Base-by-base conservation (phyloP, 2,888 invertebrate genomes). In the Tholera decimalis region DNA sequence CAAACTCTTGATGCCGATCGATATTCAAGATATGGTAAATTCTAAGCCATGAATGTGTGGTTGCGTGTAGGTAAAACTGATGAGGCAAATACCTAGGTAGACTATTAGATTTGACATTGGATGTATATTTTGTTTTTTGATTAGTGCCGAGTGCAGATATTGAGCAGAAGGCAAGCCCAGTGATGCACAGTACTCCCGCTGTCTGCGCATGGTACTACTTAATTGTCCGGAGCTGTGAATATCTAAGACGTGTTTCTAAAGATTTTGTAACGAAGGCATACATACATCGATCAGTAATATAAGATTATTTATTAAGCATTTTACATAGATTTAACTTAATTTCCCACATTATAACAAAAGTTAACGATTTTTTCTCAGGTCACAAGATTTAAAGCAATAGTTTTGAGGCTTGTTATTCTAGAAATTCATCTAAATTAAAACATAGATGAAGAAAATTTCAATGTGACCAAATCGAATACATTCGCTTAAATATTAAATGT, bases 401-500 rank as follows among this genome's bases (percentile, higher is more conserved):
- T 81, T 80, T 80, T 77, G 83, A 89, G 83, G 88, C 86, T 85
- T 80, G 49, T 78, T 70, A 54, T 51, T 47, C 65, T 63, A 70
- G 35, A 71, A 50, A 24, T 73, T 67, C 67, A 77, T 77, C 69
- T 66, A 51, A 72, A 33, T 65, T 76, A 77, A 74, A 71, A 73
- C 62, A 71, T 77, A 63, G 68, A 82, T 72, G 73, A 75, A 62
- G 64, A 78, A 83, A 83, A 79, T 80, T 88, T 89, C 78, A 88
- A 90, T 90, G 93, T 94, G 95, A 95, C 95, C 95, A 95, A 95
- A 94, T 94, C 92, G 92, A 94, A 94, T 93, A 94, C 95, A 93
- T 93, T 94, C 92, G 93, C 95, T 93, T 94, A 93, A 93, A 93
- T 93, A 92, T 91, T 93, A 93, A 93, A 94, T 93, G 92, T 94